These are phyloP conservation scores for Plecturocebus donacophilus DNA, from an alignment of 2,113 vertebrate genomes.

Conservation along the genomic window DNA sequence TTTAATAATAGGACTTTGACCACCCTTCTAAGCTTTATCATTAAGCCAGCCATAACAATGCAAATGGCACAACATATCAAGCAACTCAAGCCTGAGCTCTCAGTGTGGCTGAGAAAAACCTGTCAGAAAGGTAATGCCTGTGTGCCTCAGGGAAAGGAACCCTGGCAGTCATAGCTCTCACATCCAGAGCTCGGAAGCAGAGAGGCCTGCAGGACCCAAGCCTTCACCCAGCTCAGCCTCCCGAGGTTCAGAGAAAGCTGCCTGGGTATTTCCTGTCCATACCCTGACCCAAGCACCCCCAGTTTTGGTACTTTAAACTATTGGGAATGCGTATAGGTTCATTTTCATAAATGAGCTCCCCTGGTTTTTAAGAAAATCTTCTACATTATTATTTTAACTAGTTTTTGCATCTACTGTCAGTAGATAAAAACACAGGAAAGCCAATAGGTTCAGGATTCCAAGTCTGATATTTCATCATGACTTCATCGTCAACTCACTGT, in stretches of 20 bases:
- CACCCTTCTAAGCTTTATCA: background rate
- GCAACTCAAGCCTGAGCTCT: background rate
- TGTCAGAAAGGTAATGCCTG: background rate
- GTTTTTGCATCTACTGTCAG: background rate
- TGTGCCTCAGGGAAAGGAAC: rapidly evolving
- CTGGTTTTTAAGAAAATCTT: background rate
- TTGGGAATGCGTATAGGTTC: background rate
- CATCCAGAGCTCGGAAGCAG: rapidly evolving
- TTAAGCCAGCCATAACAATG: background rate
- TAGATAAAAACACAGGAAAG: background rate
- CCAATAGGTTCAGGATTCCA: background rate
- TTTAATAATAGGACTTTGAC: conserved; percentile 33
- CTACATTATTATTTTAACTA: background rate
- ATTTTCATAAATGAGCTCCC: background rate
- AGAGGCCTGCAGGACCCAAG: rapidly evolving
- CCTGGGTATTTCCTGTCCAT: background rate
- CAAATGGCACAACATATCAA: background rate
- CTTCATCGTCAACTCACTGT: background rate
- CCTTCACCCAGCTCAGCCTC: background rate
- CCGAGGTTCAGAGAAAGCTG: background rate
- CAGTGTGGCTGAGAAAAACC: background rate
- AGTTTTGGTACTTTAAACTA: background rate
- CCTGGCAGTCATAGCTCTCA: rapidly evolving
- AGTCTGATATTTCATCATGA: background rate
- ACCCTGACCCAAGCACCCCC: background rate